Evolutionary conservation across 2,113 vertebrate species (phyloP), one percentile per base, ranked within the genome.

Genomic region (Sturnus vulgaris): DNA sequence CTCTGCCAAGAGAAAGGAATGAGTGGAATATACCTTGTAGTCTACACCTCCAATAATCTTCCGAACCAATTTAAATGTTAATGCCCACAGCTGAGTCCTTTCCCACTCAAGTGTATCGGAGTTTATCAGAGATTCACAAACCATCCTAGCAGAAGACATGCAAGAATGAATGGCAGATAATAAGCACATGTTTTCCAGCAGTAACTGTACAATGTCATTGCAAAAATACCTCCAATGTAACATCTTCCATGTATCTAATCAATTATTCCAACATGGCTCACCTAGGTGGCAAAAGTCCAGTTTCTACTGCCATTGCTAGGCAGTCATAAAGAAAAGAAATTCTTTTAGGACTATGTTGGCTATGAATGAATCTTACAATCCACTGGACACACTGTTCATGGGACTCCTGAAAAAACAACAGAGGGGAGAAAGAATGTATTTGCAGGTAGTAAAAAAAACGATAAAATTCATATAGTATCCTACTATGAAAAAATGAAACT

Each of bases 21-120:
- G 15, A 14, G 37, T 46, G 10, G 39, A 78, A 92, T 39, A 82
- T 98, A 99, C 99, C 99, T 99, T 99, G 95, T 99, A 99, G 97
- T 99, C 99, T 78, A 99, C 99, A 76, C 99, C 99, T 86, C 99
- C 99, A 33, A 99, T 99, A 94, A 99, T 99, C 96, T 99, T 99
- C 86, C 98, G 98, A 85, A 99, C 97, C 73, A 99, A 97, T 96
- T 98, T 99, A 97, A 99, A 99, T 7, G 99, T 99, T 95, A 99
- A 97, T 13, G 99, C 98, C 99, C 99, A 99, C 60, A 99, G 94
- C 90, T 99, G 99, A 52, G 99, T 99, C 93, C 99, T 98, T 96
- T 99, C 99, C 99, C 99, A 99, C 91, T 99, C 99, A 87, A 99
- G 98, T 7, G 96, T 98, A 78, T 99, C 99, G 0, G 99, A 99